Conservation (phyloP, 2,113 vertebrate species). For the Calypte anna region DNA sequence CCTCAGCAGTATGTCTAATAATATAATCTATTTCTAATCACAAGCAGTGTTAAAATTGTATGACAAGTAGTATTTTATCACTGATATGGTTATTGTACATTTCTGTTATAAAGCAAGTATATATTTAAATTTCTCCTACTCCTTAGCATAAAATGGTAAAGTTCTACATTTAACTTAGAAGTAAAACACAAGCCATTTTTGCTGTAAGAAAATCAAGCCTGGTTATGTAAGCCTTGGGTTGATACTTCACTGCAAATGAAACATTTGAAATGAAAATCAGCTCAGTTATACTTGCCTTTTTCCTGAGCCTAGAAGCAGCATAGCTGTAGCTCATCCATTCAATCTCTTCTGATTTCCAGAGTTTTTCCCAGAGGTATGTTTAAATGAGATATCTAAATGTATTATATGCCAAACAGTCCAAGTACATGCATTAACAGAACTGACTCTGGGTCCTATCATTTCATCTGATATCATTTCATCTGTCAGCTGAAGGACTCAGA, state of each 20-base stretch:
- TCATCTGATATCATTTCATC: constrained; percentile 52
- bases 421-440: neutral
- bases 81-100: neutral
- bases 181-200: constrained; percentile 6
- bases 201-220: neutral
- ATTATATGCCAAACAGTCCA: constrained; percentile 37
- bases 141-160: neutral
- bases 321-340: constrained; percentile 20
- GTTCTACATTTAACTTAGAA: neutral
- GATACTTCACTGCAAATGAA: constrained; percentile 7
- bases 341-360: constrained; percentile 28
- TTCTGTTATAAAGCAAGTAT: neutral
- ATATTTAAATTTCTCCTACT: neutral
- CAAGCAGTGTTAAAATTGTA: neutral
- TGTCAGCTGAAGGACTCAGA: constrained; percentile 52
- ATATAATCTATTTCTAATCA: neutral
- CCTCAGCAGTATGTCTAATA: neutral
- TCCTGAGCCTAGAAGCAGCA: constrained; percentile 12
- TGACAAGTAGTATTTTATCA: neutral
- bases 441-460: constrained; percentile 47
- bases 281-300: neutral
- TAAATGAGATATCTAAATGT: constrained; percentile 36
- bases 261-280: constrained; percentile 29
- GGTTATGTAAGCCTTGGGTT: constrained; percentile 1
- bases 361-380: constrained; percentile 19